These are phyloP conservation scores for Plagodis dolabraria DNA, from an alignment of 2,888 invertebrate species.

Conservation along the genomic window DNA sequence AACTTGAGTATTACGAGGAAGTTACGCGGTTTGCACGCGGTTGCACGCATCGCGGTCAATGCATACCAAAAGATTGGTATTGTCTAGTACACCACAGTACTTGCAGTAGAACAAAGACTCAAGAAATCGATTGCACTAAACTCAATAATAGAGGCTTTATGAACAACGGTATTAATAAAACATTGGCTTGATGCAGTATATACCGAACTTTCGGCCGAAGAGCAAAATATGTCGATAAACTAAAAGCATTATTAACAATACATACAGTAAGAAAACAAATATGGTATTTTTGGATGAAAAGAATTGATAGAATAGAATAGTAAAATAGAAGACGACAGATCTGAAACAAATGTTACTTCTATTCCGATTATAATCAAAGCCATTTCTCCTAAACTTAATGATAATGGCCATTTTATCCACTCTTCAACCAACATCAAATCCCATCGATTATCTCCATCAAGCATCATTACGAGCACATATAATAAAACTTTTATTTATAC, in stretches of 20 bases:
- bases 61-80: background rate
- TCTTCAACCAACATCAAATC: conserved; percentile 8
- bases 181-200: no score
- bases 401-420: conserved; percentile 16
- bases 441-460: conserved; percentile 26
- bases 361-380: background rate
- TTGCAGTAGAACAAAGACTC: no score
- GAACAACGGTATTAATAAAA: no score
- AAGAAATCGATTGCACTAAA: no score
- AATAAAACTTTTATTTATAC: conserved; percentile 31
- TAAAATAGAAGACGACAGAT: background rate
- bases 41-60: background rate
- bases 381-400: conserved; percentile 3
- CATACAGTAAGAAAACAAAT: no score
- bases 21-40: conserved; percentile 2
- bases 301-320: background rate
- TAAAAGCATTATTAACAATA: no score
- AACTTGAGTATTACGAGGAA: conserved; percentile 7
- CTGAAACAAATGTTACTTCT: background rate
- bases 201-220: no score
- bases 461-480: conserved; percentile 17
- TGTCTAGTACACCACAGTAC: background rate
- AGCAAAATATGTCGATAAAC: no score
- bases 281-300: background rate
- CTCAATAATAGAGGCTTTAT: no score